Conservation (phyloP, 2,888 invertebrate genomes). For the Calameuta pallipes region DNA sequence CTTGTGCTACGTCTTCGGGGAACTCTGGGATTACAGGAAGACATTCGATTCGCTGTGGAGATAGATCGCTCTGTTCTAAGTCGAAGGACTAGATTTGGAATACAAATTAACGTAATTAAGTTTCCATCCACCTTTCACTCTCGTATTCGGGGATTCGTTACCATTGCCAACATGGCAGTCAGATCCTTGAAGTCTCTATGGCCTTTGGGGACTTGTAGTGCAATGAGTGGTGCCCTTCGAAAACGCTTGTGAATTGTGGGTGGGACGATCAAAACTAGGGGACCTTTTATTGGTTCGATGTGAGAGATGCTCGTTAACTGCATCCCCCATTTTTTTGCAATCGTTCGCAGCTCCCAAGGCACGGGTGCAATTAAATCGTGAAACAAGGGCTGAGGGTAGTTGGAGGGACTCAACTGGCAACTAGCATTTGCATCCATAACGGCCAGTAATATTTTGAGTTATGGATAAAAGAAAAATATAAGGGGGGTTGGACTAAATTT, state of each 20-base stretch:
- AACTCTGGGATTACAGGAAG: not conserved
- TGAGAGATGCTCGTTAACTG: constrained; percentile 3
- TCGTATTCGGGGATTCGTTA: constrained; percentile 22
- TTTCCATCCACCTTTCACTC: constrained; percentile 40
- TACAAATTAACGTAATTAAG: constrained; percentile 34
- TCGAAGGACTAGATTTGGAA: not conserved
- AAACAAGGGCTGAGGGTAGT: constrained; percentile 44
- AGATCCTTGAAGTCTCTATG: not conserved
- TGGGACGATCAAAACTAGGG: not conserved
- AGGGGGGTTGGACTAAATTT: not conserved
- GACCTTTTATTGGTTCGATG: not conserved
- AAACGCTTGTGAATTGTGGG: not conserved
- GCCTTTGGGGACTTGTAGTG: constrained; percentile 47
- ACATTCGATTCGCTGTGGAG: not conserved
- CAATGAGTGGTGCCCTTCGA: constrained; percentile 17
- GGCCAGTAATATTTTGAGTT: not conserved
- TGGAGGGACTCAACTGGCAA: not conserved
- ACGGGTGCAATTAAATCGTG: constrained; percentile 49
- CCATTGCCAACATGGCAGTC: not conserved
- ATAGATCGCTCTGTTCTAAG: not conserved
- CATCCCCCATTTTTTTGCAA: not conserved
- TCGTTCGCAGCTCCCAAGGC: constrained; percentile 30
- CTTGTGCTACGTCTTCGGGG: not conserved
- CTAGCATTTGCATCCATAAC: not conserved
- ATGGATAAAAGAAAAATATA: not conserved